Evolutionary conservation across 2,888 invertebrate genomes (phyloP), one percentile per base, ranked within the genome.

Genomic region (Yponomeuta evonymella): DNA sequence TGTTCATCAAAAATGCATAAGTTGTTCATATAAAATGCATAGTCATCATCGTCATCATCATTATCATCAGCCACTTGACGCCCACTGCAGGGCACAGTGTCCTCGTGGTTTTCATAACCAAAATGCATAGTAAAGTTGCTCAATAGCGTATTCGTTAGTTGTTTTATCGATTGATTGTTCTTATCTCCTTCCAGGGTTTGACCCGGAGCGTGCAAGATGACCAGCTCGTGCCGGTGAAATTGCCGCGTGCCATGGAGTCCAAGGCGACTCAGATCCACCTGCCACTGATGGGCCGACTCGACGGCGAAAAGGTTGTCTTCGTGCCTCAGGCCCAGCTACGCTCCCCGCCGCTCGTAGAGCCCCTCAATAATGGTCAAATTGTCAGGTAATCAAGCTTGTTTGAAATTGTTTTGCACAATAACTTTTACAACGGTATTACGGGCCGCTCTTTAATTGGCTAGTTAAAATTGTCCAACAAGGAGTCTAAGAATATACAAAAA

Each of bases 351-450:
- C 79, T 79, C 69, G 75, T 91, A 67, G 95, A 95, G 76, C 94
- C 94, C 83, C 94, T 95, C 79, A 95, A 95, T 79, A 95, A 95
- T 86, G 94, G 93, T 77, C 90, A 94, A 75, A 82, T 94, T 71
- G 81, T 93, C 76, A 93, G 94, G 95, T 95, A 82, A 90, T 88
- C 80, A 36, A 11, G 36, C 10, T 9, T 67, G 4, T 67, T 43
- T 43, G 5, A 10, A n/a, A 43, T 43, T 8, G 8, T 43, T 8
- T 43, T 43, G 8, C 9, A 43, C 43, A 43, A 8, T 43, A 33
- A 33, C 3, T 33, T 33, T 33, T 33, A 33, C 33, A 33, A 33
- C 33, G 33, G 3, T 33, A 33, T 8, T 43, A 43, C 43, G 43
- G 43, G 43, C 5, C 9, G 8, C 5, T 43, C 8, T 43, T 43